Evolutionary conservation across 1,140 invertebrate genomes (phyloP).

Genomic region (Drosophila nannoptera): DNA sequence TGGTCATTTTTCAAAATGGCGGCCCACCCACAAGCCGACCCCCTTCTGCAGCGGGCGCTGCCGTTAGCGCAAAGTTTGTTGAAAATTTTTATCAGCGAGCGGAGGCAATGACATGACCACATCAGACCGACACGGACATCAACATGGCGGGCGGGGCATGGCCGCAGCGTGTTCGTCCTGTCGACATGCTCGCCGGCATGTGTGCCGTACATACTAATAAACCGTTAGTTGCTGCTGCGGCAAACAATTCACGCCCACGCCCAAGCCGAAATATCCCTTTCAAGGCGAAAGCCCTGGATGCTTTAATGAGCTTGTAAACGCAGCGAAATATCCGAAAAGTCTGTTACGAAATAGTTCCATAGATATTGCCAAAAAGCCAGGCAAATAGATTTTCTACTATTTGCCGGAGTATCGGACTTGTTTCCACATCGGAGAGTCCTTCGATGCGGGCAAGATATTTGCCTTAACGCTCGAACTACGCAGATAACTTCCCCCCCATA

Average conservation of each 20-base stretch:
- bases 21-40: conserved; percentile 9
- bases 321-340: too few species aligned
- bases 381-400: too few species aligned
- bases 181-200: conserved; percentile 45
- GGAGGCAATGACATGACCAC: conserved; percentile 73
- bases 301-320: too few species aligned
- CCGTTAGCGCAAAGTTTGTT: conserved; percentile 77
- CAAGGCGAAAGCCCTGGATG: too few species aligned
- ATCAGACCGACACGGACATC: conserved; percentile 59
- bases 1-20: conserved; percentile 73
- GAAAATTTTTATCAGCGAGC: conserved; percentile 72
- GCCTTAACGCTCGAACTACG: conserved; percentile 57
- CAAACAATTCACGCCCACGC: conserved; percentile 13
- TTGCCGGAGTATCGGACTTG: neutral
- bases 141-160: conserved; percentile 23
- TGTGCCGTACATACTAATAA: conserved; percentile 70
- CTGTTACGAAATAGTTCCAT: too few species aligned
- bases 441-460: conserved; percentile 18
- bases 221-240: conserved; percentile 48
- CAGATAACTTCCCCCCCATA: neutral
- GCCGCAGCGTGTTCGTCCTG: conserved; percentile 57
- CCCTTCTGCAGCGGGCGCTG: conserved; percentile 33
- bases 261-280: neutral
- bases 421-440: neutral
- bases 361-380: too few species aligned